These are phyloP conservation scores for Phodopus roborovskii DNA, from an alignment of 2,113 vertebrate genomes.

Conservation along the genomic window DNA sequence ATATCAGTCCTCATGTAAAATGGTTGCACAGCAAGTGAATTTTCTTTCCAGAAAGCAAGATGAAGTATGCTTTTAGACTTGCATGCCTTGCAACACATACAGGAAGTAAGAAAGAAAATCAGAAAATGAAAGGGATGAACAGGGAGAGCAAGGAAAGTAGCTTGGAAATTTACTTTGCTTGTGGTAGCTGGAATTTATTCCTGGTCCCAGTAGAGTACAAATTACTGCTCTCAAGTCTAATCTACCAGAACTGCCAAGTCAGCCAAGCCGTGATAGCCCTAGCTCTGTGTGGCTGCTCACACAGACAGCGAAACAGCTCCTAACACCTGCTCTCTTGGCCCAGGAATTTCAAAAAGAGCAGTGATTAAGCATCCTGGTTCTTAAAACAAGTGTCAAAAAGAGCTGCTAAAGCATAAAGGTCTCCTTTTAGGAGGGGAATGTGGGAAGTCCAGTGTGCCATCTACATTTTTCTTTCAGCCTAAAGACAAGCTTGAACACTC, in stretches of 20 bases:
- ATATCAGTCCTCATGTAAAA: constrained; percentile 4
- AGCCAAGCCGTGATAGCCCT: not conserved
- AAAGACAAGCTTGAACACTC: not conserved
- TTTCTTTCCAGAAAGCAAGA: constrained; percentile 53
- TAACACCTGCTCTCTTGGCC: not conserved
- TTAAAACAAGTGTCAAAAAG: constrained; percentile 6
- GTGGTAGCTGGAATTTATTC: constrained; percentile 17
- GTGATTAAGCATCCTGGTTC: not conserved
- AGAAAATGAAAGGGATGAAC: not conserved
- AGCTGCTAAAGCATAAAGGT: not conserved
- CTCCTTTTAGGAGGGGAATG: not conserved
- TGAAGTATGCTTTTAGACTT: not conserved
- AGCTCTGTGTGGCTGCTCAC: not conserved
- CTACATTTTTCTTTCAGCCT: constrained; percentile 9
- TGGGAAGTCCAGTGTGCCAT: not conserved
- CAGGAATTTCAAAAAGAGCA: not conserved
- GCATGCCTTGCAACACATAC: not conserved
- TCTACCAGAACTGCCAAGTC: not conserved
- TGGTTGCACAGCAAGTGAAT: constrained; percentile 34
- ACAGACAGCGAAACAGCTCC: not conserved
- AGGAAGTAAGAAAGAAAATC: constrained; percentile 16
- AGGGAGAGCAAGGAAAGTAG: not conserved
- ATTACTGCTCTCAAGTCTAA: not conserved
- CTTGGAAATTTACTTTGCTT: constrained; percentile 29
- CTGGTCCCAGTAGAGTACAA: not conserved